phyloP scores from a whole-genome alignment of 2,113 vertebrate species.

The Ailurus styani region DNA sequence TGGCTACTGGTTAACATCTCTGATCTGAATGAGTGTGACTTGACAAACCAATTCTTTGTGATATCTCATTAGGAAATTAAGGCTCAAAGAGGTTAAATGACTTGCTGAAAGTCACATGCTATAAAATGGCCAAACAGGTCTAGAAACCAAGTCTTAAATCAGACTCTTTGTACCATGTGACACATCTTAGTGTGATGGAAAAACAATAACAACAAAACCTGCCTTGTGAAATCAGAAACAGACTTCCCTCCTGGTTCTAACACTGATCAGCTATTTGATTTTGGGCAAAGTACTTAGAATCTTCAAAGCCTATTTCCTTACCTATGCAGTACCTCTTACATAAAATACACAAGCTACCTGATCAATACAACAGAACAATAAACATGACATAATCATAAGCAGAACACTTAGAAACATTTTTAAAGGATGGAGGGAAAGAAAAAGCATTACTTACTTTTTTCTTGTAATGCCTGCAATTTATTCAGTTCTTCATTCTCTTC shows the following conservation, averaged over 20 bases:
- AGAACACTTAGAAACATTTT: background rate
- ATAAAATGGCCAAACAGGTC: background rate
- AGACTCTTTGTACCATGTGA: background rate
- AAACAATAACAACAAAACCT: background rate
- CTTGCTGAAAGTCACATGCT: background rate
- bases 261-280: background rate
- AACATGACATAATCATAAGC: background rate
- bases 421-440: background rate
- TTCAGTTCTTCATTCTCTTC: constrained; percentile 80
- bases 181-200: background rate
- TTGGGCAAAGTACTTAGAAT: background rate
- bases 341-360: background rate
- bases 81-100: background rate
- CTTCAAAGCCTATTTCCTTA: background rate
- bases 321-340: background rate
- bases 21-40: background rate
- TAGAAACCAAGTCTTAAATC: background rate
- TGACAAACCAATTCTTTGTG: background rate
- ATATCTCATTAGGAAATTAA: background rate
- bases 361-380: background rate
- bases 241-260: background rate
- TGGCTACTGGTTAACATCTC: background rate
- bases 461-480: constrained; percentile 83
- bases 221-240: background rate
- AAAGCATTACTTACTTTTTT: constrained; percentile 76